Conservation (phyloP, 1,140 invertebrate species). For the Ooceraea biroi region DNA sequence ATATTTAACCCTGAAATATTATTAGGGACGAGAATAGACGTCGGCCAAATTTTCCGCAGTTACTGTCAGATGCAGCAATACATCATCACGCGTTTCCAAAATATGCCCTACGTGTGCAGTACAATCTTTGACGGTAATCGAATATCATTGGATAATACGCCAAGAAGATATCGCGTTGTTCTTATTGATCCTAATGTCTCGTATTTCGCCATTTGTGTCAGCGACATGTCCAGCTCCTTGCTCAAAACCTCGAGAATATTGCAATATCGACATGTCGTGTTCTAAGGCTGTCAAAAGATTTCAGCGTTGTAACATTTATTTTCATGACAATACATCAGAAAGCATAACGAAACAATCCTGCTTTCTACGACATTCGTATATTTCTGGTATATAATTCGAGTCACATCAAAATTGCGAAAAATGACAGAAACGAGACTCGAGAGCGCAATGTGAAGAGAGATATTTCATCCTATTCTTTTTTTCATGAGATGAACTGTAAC, state of each 20-base stretch:
- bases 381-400: background rate
- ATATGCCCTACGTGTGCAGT: background rate
- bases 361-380: background rate
- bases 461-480: background rate
- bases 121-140: background rate
- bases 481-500: background rate
- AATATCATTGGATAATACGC: background rate
- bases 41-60: constrained; percentile 29
- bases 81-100: no score
- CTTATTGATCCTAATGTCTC: constrained; percentile 22
- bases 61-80: constrained; percentile 1
- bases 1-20: constrained; percentile 42
- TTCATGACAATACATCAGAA: constrained; percentile 23
- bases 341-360: background rate
- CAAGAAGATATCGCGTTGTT: background rate
- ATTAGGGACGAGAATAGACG: constrained; percentile 34
- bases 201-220: constrained; percentile 22
- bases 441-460: background rate
- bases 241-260: constrained; percentile 11
- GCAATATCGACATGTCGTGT: constrained; percentile 31
- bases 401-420: no score
- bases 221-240: background rate
- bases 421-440: background rate
- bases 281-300: constrained; percentile 52
- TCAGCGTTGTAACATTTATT: background rate